phyloP scores from a whole-genome alignment of 2,888 invertebrate species.

The Petrolisthes cinctipes region DNA sequence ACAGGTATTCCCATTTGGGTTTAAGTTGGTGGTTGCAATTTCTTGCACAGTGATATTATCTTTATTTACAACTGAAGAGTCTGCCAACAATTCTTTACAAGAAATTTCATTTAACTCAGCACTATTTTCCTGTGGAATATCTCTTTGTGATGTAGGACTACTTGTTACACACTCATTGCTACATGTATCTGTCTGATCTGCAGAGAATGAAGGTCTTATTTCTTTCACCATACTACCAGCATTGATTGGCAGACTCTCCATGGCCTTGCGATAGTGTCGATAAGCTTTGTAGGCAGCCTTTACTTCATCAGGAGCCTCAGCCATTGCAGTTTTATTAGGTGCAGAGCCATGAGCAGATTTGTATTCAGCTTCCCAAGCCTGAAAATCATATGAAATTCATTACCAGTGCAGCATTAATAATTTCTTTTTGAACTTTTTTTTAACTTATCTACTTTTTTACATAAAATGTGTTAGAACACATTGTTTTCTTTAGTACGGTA shows the following conservation, averaged over 20 bases:
- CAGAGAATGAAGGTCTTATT: too few species aligned
- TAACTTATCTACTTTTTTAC: background rate
- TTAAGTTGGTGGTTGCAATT: too few species aligned
- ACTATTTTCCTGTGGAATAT: too few species aligned
- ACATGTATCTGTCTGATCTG: too few species aligned
- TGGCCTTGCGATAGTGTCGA: constrained; percentile 38
- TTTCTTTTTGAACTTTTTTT: background rate
- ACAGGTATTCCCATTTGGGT: too few species aligned
- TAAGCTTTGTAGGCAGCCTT: constrained; percentile 50
- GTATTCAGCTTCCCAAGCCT: constrained; percentile 60
- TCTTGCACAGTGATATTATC: too few species aligned
- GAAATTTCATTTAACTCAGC: too few species aligned
- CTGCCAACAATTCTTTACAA: too few species aligned
- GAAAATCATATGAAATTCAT: background rate
- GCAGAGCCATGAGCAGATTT: constrained; percentile 10
- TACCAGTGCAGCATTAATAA: background rate
- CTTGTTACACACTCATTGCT: too few species aligned
- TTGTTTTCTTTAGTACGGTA: background rate
- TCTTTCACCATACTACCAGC: background rate
- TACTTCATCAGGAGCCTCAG: constrained; percentile 45
- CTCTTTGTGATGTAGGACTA: too few species aligned
- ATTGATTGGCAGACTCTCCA: constrained; percentile 6
- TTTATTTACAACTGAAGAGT: too few species aligned
- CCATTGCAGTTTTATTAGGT: constrained; percentile 46
- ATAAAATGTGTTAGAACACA: background rate